Evolutionary conservation across 2,113 vertebrate genomes (phyloP), one percentile per base, ranked within the genome.

Genomic region (Sinocyclocheilus grahami): DNA sequence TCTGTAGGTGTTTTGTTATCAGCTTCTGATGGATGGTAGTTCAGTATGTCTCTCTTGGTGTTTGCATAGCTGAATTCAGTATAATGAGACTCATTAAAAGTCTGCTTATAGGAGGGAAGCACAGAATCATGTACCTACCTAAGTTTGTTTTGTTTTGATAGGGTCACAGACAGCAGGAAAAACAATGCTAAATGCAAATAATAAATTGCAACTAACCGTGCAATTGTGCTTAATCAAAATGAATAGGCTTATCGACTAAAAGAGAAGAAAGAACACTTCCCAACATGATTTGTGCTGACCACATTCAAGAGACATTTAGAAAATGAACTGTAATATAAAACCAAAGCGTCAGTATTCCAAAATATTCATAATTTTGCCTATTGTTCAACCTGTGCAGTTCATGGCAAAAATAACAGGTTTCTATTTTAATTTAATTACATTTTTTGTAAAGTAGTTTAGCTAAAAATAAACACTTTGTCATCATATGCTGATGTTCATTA

Each of bases 71-170:
- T 71, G 82, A 88, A 84, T 65, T 51, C 48, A 74, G 7, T 58
- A 69, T 65, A 77, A 89, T 89, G 85, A 87, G 78, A 83, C 84
- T 71, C 78, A 65, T 87, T 85, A 65, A 81, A 78, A 63, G 58
- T 77, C 69, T 60, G 55, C 84, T 86, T 8, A 77, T 78, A 18
- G 86, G 39, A 48, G 39, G 62, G 18, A 55, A 16, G 18, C 4
- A 16, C 1, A 37, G 4, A 42, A 42, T 42, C 42, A 8, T 46
- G 46, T 20, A 12, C 27, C 33, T 16, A 80, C 30, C 10, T 42
- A 79, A 5, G 9, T 27, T 18, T 16, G 30, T 7, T 37, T 71
- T 71, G 46, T n/a, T 74, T 46, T 74, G 20, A 74, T 74, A 12
- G 11, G 20, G 37, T n/a, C 39, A 74, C 10, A 74, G 71, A 74